Percentiles rank a stretch among this genome's conserved stretches.
These are phyloP conservation scores for Ditylenchus weischeri DNA, from an alignment of 2,888 invertebrate species.

Conservation along the genomic window DNA sequence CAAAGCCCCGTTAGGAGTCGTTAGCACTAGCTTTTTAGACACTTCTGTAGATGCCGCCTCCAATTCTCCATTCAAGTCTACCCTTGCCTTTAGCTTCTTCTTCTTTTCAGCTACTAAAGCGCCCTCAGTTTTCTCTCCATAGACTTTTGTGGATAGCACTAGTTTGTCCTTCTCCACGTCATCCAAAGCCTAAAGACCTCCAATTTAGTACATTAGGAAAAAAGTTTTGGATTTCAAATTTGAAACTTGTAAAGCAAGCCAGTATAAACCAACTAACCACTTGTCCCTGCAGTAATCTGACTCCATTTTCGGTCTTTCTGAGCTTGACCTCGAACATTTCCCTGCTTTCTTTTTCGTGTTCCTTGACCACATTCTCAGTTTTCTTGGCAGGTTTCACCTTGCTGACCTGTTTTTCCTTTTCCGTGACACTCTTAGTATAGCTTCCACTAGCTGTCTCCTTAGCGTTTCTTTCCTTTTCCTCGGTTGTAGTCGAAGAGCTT, in stretches of 20 bases:
- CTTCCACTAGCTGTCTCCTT: constrained; percentile 10
- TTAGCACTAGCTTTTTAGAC: background rate
- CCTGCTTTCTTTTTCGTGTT: background rate
- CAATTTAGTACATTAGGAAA: background rate
- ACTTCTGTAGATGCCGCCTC: constrained; percentile 6
- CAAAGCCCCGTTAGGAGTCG: background rate
- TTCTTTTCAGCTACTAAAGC: constrained; percentile 10
- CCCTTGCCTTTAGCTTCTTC: constrained; percentile 11
- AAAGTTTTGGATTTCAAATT: too few species aligned
- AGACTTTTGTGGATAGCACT: background rate
- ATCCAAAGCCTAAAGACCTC: background rate
- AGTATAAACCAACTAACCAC: background rate
- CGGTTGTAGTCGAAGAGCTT: constrained; percentile 18
- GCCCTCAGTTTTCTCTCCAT: constrained; percentile 12
- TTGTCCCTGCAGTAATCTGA: background rate
- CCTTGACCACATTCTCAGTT: constrained; percentile 2
- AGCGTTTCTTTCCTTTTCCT: constrained; percentile 14
- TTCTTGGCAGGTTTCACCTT: background rate
- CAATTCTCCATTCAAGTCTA: constrained; percentile 8
- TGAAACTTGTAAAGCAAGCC: background rate
- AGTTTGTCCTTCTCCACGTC: background rate
- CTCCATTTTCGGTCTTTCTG: constrained; percentile 1
- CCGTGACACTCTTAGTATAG: background rate
- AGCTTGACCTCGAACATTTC: constrained; percentile 8
- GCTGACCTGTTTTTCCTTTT: constrained; percentile 12